Conservation (phyloP, 2,797 vertebrate genomes). For the Melopsittacus undulatus region DNA sequence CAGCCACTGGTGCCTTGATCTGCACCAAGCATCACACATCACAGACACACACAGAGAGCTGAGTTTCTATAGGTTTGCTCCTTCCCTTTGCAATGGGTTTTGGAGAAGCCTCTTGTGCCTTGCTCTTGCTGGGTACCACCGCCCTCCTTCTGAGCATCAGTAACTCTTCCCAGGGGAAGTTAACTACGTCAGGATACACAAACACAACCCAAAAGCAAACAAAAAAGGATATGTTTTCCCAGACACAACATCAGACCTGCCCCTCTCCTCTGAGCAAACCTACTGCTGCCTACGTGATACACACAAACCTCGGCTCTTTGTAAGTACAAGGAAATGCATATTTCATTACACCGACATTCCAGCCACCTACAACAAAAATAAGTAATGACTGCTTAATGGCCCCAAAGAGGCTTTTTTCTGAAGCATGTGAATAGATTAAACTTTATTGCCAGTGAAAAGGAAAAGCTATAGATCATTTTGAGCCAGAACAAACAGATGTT, state of each 20-base stretch:
- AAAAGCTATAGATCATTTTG: background rate
- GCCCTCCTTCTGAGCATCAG: background rate
- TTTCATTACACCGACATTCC: background rate
- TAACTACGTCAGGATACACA: background rate
- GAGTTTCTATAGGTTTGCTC: background rate
- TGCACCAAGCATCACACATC: accelerated
- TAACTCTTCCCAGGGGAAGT: background rate
- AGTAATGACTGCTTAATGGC: background rate
- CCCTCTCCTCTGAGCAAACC: background rate
- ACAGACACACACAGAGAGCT: accelerated
- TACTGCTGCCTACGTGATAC: background rate
- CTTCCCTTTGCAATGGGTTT: background rate
- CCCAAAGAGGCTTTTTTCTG: background rate
- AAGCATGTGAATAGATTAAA: background rate
- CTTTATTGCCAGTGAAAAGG: background rate
- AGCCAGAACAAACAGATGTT: background rate
- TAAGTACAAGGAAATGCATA: background rate
- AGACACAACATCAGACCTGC: background rate
- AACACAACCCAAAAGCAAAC: background rate
- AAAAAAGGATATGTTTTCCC: background rate
- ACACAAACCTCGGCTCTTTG: background rate
- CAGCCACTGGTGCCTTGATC: accelerated
- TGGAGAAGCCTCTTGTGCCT: background rate
- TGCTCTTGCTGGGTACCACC: accelerated
- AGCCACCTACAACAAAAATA: background rate